phyloP scores from a whole-genome alignment of 2,888 invertebrate species.

The Aromia moschata region DNA sequence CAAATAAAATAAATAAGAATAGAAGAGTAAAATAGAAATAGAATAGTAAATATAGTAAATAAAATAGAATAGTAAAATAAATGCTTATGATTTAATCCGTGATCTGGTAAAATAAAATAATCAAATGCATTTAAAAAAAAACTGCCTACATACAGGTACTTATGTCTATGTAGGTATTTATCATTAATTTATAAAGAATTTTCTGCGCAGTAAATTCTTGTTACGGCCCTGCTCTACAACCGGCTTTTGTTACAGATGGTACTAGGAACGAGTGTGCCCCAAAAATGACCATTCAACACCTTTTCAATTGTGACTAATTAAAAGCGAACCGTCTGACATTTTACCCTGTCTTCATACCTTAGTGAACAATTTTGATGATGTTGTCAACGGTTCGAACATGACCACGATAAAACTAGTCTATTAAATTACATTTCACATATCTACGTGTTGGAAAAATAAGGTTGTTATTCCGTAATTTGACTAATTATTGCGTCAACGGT shows the following conservation, averaged over 20 bases:
- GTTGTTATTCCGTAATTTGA: slow-evolving; percentile 16
- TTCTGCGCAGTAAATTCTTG: no score
- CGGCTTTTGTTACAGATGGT: slow-evolving; percentile 47
- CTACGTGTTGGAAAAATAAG: slow-evolving; percentile 9
- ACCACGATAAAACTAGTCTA: slow-evolving; percentile 15
- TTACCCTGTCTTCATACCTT: slow-evolving; percentile 28
- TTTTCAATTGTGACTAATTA: slow-evolving; percentile 50
- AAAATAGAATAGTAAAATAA: no score
- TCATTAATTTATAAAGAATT: no score
- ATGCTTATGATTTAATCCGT: no score
- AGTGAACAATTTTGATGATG: slow-evolving; percentile 41
- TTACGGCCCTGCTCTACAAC: slow-evolving; percentile 36
- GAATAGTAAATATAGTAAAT: no score
- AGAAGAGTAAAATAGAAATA: no score
- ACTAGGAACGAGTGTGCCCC: slow-evolving; percentile 28
- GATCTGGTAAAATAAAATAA: no score
- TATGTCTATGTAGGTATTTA: no score
- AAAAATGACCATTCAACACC: slow-evolving; percentile 50
- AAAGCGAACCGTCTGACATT: slow-evolving; percentile 37
- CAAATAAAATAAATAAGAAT: no score
- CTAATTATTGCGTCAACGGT: background rate
- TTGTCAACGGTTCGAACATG: slow-evolving; percentile 9
- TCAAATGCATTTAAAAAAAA: no score
- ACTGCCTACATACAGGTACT: no score
- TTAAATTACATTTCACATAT: slow-evolving; percentile 14